phyloP scores from a whole-genome alignment of 2,113 vertebrate genomes.

The Lycaon pictus region DNA sequence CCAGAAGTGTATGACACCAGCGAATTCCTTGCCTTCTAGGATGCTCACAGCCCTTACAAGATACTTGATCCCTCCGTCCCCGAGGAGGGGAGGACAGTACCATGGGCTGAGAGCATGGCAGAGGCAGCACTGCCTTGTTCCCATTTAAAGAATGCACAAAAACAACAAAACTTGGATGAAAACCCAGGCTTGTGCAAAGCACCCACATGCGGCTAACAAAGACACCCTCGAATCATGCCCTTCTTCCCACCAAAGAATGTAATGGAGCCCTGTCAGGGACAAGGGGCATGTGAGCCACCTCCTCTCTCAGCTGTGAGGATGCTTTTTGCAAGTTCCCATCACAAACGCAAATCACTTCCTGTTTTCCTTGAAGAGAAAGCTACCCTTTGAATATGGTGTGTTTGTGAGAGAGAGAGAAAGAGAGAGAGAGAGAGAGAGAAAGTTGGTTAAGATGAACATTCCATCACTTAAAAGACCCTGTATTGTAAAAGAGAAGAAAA shows the following conservation, averaged over 20 bases:
- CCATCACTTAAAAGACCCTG: background rate
- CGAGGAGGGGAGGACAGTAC: rapidly evolving
- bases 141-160: background rate
- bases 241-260: background rate
- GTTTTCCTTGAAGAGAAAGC: background rate
- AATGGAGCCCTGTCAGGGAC: background rate
- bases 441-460: background rate
- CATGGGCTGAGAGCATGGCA: background rate
- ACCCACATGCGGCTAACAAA: background rate
- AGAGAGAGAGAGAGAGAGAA: no score
- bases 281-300: background rate
- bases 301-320: background rate
- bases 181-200: background rate
- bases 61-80: background rate
- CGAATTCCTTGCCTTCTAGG: background rate
- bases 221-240: background rate
- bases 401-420: rapidly evolving
- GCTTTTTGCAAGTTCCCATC: background rate
- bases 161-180: background rate
- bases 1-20: background rate
- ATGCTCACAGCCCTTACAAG: rapidly evolving
- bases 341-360: background rate
- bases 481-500: background rate
- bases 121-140: background rate
- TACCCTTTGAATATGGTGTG: background rate